Evolutionary conservation across 2,113 vertebrate genomes (phyloP).

Genomic region (Tangachromis dhanisi): DNA sequence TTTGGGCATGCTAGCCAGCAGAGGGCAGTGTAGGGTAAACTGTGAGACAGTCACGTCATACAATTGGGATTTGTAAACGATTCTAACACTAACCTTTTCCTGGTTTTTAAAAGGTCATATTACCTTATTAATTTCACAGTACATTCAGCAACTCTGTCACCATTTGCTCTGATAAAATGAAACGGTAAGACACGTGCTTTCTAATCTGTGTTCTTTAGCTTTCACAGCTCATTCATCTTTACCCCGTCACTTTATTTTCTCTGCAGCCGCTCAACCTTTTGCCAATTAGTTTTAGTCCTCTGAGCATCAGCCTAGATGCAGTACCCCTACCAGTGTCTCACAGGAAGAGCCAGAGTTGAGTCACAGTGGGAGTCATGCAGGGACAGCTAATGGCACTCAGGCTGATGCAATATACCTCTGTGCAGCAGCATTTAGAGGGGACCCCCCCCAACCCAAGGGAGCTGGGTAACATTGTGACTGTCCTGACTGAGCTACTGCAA

Average conservation of each 20-base stretch:
- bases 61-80: background rate
- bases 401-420: slow-evolving; percentile 25
- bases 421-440: slow-evolving; percentile 22
- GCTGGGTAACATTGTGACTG: slow-evolving; percentile 32
- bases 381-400: slow-evolving; percentile 18
- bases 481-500: slow-evolving; percentile 41
- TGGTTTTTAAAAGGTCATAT: slow-evolving; percentile 7
- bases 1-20: background rate
- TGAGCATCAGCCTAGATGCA: background rate
- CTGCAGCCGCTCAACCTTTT: background rate
- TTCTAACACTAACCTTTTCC: background rate
- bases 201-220: background rate
- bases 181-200: background rate
- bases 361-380: background rate
- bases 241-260: background rate
- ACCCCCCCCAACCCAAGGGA: slow-evolving; percentile 19
- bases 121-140: background rate
- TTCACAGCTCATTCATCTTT: background rate
- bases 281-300: slow-evolving; percentile 3
- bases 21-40: slow-evolving; percentile 42
- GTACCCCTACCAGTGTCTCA: background rate
- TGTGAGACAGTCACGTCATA: background rate
- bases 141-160: background rate
- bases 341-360: background rate
- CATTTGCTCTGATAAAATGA: background rate